Base-by-base conservation (phyloP, 2,888 invertebrate genomes). In the Spilosoma lubricipeda region DNA sequence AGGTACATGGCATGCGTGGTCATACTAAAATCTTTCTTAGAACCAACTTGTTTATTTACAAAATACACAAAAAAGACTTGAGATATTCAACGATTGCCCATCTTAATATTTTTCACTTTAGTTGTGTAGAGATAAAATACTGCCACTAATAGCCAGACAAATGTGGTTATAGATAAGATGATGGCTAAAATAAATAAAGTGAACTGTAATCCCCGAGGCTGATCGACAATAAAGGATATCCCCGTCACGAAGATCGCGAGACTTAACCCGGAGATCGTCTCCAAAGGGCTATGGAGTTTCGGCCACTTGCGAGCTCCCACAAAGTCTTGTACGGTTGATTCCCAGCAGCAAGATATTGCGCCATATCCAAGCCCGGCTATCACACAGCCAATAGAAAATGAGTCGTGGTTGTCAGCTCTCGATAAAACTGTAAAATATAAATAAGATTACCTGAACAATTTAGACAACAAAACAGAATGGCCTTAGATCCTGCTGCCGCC, bases 331-430 rank as follows among this genome's bases (percentile, higher is more conserved):
- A 92, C 92, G 0, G 95, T 89, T 1, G 93, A 90, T 80, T 94
- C 95, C 92, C 96, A 96, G 64, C 96, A 93, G 13, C 93, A 96
- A 0, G 91, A 91, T 5, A 95, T 86, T 15, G 95, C 94, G 3
- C 96, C 96, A 77, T 94, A 96, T 2, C 96, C 96, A 45, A 96
- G 89, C 0, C 96, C 96, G 52, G 95, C 95, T 67, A 96, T 89
- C 2, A 96, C 92, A 77, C 96, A 95, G 33, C 95, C 96, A 68
- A 96, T 92, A 2, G 95, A 94, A 79, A 95, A 94, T 65, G 91
- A 90, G 77, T 96, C 96, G 79, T 96, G 94, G 74, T 90, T 93
- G 71, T 87, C 88, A 2, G 94, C 92, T 78, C 87, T 87, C 27
- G 95, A 90, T 79, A 95, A 85, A 56, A 94, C 95, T 95, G 90